phyloP scores from a whole-genome alignment of 2,888 invertebrate species.

The Chalcosyrphus nemorum region DNA sequence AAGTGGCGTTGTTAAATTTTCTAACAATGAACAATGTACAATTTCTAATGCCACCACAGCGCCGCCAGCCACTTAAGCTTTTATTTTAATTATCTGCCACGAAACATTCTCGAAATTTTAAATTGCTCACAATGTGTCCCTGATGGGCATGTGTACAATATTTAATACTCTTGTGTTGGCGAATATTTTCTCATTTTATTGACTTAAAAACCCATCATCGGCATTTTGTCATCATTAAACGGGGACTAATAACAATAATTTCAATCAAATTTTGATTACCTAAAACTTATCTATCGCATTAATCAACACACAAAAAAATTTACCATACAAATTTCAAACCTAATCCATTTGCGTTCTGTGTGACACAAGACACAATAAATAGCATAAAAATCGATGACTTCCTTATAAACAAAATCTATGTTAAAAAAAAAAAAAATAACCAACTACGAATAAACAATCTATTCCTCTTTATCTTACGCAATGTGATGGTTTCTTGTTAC shows the following conservation, averaged over 20 bases:
- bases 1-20: no score
- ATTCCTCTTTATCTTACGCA: constrained; percentile 29
- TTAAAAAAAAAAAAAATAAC: constrained; percentile 5
- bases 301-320: constrained; percentile 10
- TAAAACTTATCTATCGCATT: constrained; percentile 1
- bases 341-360: background rate
- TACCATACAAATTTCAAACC: constrained; percentile 23
- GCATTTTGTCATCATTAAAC: background rate
- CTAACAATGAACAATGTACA: background rate
- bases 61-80: background rate
- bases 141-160: constrained; percentile 9
- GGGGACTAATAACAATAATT: background rate
- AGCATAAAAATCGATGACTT: constrained; percentile 43
- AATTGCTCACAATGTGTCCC: background rate
- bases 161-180: background rate
- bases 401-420: constrained; percentile 37
- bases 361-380: background rate
- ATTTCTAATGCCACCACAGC: background rate
- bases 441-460: constrained; percentile 45
- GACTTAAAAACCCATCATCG: background rate
- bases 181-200: background rate
- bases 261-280: background rate
- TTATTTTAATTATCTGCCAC: background rate
- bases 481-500: constrained; percentile 32
- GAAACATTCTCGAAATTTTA: background rate